Percentiles rank a stretch among this genome's conserved stretches.
Conservation (phyloP, 2,888 invertebrate species). For the Dioctria linearis region DNA sequence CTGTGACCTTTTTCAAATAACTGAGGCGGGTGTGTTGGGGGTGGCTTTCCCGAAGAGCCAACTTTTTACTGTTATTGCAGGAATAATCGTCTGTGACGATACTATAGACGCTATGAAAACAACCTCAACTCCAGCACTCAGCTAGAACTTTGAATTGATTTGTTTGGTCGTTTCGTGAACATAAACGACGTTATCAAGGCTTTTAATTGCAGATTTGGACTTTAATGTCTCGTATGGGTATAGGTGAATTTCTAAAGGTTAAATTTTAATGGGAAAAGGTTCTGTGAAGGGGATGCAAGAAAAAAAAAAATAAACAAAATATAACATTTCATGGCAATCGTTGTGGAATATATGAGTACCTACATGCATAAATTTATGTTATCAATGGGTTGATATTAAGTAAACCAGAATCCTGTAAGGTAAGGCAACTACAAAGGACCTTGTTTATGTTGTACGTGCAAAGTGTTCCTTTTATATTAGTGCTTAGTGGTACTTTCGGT, state of each 20-base stretch:
- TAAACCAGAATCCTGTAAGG: too few species aligned
- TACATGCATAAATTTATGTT: too few species aligned
- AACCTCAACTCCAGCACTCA: conserved; percentile 1
- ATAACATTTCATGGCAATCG: too few species aligned
- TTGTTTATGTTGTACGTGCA: too few species aligned
- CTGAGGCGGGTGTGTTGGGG: not conserved
- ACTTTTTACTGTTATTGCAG: conserved; percentile 39
- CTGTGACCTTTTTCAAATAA: not conserved
- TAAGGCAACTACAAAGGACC: too few species aligned
- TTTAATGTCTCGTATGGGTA: conserved; percentile 14
- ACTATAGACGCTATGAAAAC: conserved; percentile 41
- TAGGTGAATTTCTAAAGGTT: too few species aligned
- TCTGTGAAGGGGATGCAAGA: not conserved
- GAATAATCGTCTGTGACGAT: conserved; percentile 45
- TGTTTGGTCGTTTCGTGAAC: conserved; percentile 22
- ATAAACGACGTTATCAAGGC: conserved; percentile 34
- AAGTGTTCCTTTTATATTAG: too few species aligned
- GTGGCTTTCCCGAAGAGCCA: not conserved
- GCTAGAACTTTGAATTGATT: conserved; percentile 34
- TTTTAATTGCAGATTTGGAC: conserved; percentile 44
- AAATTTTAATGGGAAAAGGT: not conserved
- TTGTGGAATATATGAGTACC: too few species aligned
- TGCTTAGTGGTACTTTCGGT: too few species aligned
- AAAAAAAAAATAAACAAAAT: too few species aligned
- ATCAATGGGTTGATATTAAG: too few species aligned